Evolutionary conservation across 2,113 vertebrate species (phyloP).

Genomic region (Rhabdomys dilectus): DNA sequence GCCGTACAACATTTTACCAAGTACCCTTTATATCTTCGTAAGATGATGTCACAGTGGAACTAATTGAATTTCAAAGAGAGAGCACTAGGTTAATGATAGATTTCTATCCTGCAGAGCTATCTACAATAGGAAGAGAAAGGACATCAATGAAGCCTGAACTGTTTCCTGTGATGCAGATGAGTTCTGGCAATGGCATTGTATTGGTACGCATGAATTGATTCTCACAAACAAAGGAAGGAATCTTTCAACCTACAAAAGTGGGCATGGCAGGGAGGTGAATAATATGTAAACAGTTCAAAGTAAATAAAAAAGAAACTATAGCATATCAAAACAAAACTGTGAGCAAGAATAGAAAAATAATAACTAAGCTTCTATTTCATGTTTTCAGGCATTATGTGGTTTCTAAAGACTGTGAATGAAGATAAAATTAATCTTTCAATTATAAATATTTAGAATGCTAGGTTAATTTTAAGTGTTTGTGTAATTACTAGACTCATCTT

Average conservation of each 20-base stretch:
- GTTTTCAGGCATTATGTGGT: constrained; percentile 31
- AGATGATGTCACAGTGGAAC: constrained; percentile 74
- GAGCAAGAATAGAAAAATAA: constrained; percentile 69
- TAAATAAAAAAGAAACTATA: constrained; percentile 17
- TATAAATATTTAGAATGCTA: fast-evolving
- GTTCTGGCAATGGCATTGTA: constrained; percentile 76
- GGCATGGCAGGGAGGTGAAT: constrained; percentile 59
- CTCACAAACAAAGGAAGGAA: constrained; percentile 76
- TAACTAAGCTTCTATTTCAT: constrained; percentile 35
- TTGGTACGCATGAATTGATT: constrained; percentile 43
- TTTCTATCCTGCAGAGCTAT: constrained; percentile 82
- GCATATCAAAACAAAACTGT: constrained; percentile 52
- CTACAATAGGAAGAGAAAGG: constrained; percentile 78
- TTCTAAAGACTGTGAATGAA: not conserved
- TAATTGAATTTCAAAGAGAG: constrained; percentile 83
- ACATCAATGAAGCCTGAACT: constrained; percentile 71
- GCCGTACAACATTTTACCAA: constrained; percentile 66
- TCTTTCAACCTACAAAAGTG: constrained; percentile 56
- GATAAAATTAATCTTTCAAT: not conserved
- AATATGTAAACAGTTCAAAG: constrained; percentile 71
- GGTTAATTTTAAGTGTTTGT: not conserved
- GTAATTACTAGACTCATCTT: not conserved
- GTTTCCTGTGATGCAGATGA: constrained; percentile 68
- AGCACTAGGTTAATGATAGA: constrained; percentile 75
- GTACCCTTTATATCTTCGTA: constrained; percentile 73